phyloP scores from a whole-genome alignment of 2,797 vertebrate species.

The Gorsachius magnificus region DNA sequence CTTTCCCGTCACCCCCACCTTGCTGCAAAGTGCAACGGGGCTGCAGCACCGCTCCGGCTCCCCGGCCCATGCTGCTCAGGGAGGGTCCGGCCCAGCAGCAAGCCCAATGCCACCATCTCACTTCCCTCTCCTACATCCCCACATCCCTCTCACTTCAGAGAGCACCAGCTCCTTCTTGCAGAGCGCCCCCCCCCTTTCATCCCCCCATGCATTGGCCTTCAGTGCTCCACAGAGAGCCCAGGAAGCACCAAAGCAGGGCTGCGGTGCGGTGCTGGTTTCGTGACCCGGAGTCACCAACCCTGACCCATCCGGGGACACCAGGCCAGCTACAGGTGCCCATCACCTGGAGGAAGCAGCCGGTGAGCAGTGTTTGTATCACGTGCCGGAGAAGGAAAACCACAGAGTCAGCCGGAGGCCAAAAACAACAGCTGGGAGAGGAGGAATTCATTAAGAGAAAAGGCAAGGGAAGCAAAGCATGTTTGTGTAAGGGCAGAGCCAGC shows the following conservation, averaged over 20 bases:
- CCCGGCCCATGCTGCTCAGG: background rate
- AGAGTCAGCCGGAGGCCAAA: conserved; percentile 32
- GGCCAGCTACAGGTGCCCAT: conserved; percentile 41
- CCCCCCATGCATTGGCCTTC: too few species aligned
- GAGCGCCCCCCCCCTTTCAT: background rate
- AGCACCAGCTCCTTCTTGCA: background rate
- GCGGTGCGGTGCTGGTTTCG: fast-evolving
- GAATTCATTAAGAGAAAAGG: conserved; percentile 61
- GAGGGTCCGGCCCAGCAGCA: background rate
- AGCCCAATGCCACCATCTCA: background rate
- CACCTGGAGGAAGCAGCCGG: conserved; percentile 8
- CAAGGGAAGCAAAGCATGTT: conserved; percentile 43
- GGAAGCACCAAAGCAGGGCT: background rate
- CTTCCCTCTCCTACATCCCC: background rate
- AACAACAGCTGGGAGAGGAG: conserved; percentile 49
- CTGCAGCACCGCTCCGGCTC: background rate
- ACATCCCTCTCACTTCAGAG: background rate
- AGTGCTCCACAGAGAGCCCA: background rate
- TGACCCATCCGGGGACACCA: background rate
- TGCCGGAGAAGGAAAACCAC: conserved; percentile 54
- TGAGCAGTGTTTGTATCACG: conserved; percentile 5
- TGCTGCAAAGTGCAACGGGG: background rate
- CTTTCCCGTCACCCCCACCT: background rate
- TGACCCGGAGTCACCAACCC: background rate
- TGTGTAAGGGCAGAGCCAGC: conserved; percentile 36